Conservation (phyloP, 2,797 vertebrate species). For the Manis crassicaudata region DNA sequence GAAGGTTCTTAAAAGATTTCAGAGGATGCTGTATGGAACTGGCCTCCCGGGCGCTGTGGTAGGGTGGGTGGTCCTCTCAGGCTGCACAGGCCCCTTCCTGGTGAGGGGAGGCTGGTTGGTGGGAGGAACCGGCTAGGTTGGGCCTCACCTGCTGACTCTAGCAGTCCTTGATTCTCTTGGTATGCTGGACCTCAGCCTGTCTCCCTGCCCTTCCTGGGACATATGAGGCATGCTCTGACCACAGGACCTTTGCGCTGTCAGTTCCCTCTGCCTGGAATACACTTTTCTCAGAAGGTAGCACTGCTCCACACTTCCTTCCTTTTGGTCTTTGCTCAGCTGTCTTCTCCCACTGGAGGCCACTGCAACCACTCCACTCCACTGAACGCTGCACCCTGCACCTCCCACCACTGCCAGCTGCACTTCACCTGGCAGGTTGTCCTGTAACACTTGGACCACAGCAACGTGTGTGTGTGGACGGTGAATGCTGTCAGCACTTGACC, state of each 20-base stretch:
- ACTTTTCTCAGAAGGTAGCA: background rate
- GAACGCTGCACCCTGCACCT: rapidly evolving
- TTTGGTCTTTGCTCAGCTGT: background rate
- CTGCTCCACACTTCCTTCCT: background rate
- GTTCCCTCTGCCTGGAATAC: background rate
- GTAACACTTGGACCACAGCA: background rate
- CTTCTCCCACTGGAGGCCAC: background rate
- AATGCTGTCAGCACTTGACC: rapidly evolving
- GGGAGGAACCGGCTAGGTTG: background rate
- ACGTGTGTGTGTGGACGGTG: background rate
- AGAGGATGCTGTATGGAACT: background rate
- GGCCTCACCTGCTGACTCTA: background rate
- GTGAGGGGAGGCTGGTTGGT: rapidly evolving
- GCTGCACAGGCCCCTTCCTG: background rate
- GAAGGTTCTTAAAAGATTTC: rapidly evolving
- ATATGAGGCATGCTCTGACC: background rate
- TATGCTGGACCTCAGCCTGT: background rate
- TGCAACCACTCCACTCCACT: rapidly evolving
- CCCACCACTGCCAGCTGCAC: rapidly evolving
- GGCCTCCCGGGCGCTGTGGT: too few species aligned
- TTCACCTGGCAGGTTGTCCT: background rate
- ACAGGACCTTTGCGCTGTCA: background rate
- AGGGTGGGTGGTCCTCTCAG: too few species aligned
- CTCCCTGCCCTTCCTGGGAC: background rate
- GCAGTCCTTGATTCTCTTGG: background rate